Evolutionary conservation across 2,113 vertebrate species (phyloP), one percentile per base, ranked within the genome.

Genomic region (Calypte anna): DNA sequence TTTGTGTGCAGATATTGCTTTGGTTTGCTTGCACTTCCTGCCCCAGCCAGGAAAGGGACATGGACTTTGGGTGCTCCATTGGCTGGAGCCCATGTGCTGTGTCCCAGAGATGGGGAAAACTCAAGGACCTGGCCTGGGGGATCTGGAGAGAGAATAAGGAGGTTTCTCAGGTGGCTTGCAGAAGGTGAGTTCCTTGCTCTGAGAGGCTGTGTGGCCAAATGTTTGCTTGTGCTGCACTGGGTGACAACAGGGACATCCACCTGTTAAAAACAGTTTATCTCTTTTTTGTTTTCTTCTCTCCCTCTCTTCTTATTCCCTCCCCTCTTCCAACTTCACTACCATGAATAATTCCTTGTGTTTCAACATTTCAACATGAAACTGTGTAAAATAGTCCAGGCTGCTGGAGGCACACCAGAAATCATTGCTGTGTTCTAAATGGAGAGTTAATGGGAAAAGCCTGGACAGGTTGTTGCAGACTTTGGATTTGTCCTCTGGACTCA

Each of bases 1-100:
- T 27, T 8, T n/a, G 48, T 14, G 46, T 7, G 2, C 14, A 43
- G 53, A 25, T 1, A 0, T 3, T 7, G 58, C 62, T 62, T 16
- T 53, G 44, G n/a, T 40, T 44, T 43, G 33, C 14, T 57, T 54
- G 64, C 8, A 1, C 16, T 53, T 24, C 9, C 66, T 64, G 66
- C 46, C 36, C 36, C 3, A 0, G 0, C 2, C 2, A 0, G 48
- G 63, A 7, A 15, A 76, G 13, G 22, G 68, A 64, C 31, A 24
- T 10, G 44, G 23, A 14, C 12, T 36, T 15, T 44, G 58, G 62
- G 31, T 43, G 33, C 25, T 73, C 30, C 53, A 5, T 40, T 40
- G 38, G 38, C 38, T 40, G 40, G 40, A 40, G 40, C 46, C 13
- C 46, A 46, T 46, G 15, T 46, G 46, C 46, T 46, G 46, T 36